A percentile compares a stretch with the other conserved stretches of the same genome.
These are phyloP conservation scores for Acanthacorydalis orientalis DNA, from an alignment of 2,888 invertebrate genomes.

Conservation along the genomic window DNA sequence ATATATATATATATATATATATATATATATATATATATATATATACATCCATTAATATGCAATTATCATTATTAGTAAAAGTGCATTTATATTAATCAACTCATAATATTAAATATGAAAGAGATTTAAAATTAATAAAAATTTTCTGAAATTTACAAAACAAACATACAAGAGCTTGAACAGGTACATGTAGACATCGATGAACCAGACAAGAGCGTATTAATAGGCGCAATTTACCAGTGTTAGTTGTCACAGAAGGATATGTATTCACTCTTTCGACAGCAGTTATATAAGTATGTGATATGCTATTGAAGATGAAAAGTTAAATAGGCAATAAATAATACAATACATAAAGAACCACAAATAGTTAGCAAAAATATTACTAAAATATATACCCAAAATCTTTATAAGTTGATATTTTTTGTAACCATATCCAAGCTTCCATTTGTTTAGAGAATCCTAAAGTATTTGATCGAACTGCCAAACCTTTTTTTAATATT, in stretches of 20 bases:
- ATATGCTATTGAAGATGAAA: conserved; percentile 16
- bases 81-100: too few relatives aligned
- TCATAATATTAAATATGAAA: too few relatives aligned
- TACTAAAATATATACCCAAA: neutral
- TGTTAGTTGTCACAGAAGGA: conserved; percentile 24
- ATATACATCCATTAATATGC: too few relatives aligned
- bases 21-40: too few relatives aligned
- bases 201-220: conserved; percentile 31
- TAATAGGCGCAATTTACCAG: conserved; percentile 30
- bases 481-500: conserved; percentile 37
- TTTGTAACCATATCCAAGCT: conserved; percentile 34
- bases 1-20: too few relatives aligned
- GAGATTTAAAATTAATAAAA: too few relatives aligned
- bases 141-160: too few relatives aligned
- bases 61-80: too few relatives aligned
- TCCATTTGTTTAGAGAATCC: conserved; percentile 27
- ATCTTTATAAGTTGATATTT: neutral
- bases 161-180: conserved; percentile 29
- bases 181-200: conserved; percentile 34
- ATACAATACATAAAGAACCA: neutral
- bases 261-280: conserved; percentile 28
- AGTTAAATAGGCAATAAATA: conserved; percentile 1
- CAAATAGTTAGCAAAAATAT: neutral
- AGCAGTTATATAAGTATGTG: conserved; percentile 25
- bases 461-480: conserved; percentile 22